These are phyloP conservation scores for Drosophila littoralis DNA, from an alignment of 1,140 invertebrate species.

Conservation along the genomic window DNA sequence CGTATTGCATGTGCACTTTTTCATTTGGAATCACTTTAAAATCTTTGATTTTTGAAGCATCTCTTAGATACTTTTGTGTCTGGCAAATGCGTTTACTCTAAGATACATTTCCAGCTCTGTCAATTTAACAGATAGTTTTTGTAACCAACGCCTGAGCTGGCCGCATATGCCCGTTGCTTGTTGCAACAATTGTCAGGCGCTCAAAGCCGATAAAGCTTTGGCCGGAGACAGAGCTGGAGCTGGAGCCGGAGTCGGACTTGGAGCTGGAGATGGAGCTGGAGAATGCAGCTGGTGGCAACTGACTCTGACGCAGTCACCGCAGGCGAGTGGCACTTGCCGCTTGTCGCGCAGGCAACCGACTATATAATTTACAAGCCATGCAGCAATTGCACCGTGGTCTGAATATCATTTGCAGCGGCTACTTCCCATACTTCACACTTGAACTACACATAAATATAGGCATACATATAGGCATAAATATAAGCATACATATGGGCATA, in stretches of 20 bases:
- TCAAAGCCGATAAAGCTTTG: slow-evolving; percentile 15
- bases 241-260: background rate
- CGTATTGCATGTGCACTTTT: background rate
- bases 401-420: background rate
- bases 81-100: no score
- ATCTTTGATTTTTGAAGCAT: background rate
- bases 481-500: no score
- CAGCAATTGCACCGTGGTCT: slow-evolving; percentile 13
- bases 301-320: slow-evolving; percentile 2
- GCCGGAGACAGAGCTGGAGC: background rate
- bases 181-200: background rate
- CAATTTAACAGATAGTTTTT: background rate
- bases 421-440: no score
- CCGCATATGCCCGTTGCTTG: background rate
- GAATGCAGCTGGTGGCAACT: background rate
- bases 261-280: background rate
- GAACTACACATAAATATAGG: no score
- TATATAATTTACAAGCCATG: slow-evolving; percentile 42
- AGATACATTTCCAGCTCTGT: background rate
- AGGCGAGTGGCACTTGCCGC: slow-evolving; percentile 47
- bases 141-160: background rate
- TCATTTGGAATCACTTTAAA: background rate
- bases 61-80: background rate
- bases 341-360: slow-evolving; percentile 22
- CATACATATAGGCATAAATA: no score